Evolutionary conservation across 2,113 vertebrate genomes (phyloP).

Genomic region (Austrofundulus limnaeus): DNA sequence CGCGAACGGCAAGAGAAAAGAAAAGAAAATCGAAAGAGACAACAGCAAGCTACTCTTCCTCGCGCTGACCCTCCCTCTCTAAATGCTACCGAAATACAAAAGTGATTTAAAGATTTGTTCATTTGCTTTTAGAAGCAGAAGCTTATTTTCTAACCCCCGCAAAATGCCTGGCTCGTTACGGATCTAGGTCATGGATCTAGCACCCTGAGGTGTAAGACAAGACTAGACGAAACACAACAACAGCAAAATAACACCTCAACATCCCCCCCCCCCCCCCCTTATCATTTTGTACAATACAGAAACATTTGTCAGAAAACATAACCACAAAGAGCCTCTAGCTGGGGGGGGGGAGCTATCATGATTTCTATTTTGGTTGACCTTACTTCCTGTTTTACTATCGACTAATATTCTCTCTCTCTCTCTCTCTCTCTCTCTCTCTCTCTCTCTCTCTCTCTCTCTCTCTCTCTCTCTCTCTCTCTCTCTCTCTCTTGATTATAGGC

Average conservation of each 20-base stretch:
- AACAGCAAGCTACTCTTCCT: constrained; percentile 15
- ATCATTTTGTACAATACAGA: neutral
- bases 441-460: no score
- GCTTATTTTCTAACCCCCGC: neutral
- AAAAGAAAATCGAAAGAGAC: constrained; percentile 40
- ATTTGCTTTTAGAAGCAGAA: constrained; percentile 14
- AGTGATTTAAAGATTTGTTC: constrained; percentile 15
- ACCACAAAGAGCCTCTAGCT: neutral
- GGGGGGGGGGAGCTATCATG: no score
- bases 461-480: no score
- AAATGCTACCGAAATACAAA: constrained; percentile 16
- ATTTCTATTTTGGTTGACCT: no score
- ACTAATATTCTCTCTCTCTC: no score
- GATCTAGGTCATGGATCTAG: neutral
- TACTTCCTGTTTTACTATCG: no score
- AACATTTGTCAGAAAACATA: neutral
- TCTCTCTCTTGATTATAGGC: no score
- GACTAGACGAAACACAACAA: neutral
- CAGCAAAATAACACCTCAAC: neutral
- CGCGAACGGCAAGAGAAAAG: constrained; percentile 32
- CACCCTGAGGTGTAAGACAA: neutral
- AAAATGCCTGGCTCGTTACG: constrained; percentile 8
- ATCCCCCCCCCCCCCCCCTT: no score
- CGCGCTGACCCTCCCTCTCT: neutral
- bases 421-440: no score